Evolutionary conservation across 2,113 vertebrate species (phyloP), one percentile per base, ranked within the genome.

Genomic region (Ciconia boyciana): DNA sequence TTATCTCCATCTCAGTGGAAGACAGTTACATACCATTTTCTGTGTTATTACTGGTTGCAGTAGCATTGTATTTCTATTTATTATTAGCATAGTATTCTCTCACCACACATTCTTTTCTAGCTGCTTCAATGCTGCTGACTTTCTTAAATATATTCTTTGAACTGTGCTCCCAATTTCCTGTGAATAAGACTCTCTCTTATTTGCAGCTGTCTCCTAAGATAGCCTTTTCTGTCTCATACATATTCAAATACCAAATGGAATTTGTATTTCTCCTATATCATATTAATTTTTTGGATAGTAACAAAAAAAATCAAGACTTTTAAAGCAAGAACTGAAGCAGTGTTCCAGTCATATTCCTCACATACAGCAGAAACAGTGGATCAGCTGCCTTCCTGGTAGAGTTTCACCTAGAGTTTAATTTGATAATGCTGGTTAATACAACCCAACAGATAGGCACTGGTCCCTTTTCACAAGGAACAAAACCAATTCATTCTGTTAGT

Each of bases 81-180:
- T 92, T 88, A 80, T 62, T 52, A 90, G 49, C 36, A 72, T 26
- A 87, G 34, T 18, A 80, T 64, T 85, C 75, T 85, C 79, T 89
- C 58, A 68, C 60, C 68, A 77, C 68, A 77, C 26, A 71, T 85
- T 88, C 52, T 93, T 34, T 92, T 86, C 71, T 81, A 87, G 36
- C 54, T 87, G 69, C 48, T 75, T 81, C 91, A 89, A 18, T 94
- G 77, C 55, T 78, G 68, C 26, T 83, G 80, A 93, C 55, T 85
- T 90, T 72, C 88, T 90, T 75, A 83, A 89, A 87, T 19, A 78
- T 36, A 74, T 70, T 92, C 83, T 89, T 89, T 96, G 83, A 94
- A 95, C 88, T 94, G 76, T 92, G 85, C 76, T 93, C 94, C 85
- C 76, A 90, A 87, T 96, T 94, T 97, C 79, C 88, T 83, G 55